Percentiles rank a stretch among this genome's conserved stretches.
These are phyloP conservation scores for Coptodon rendalli DNA, from an alignment of 2,113 vertebrate species.

Conservation along the genomic window DNA sequence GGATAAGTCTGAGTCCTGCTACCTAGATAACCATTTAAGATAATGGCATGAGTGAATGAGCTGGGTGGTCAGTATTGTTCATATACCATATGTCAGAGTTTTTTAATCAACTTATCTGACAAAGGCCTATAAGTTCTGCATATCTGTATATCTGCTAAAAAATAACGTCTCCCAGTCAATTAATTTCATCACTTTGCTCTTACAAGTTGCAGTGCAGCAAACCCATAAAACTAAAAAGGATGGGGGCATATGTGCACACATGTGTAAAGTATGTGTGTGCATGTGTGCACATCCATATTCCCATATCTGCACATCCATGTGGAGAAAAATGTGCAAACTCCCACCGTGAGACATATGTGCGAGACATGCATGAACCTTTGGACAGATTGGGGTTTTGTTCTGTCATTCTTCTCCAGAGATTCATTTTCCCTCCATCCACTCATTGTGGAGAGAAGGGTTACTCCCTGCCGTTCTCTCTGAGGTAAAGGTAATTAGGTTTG, in stretches of 20 bases:
- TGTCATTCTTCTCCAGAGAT: constrained; percentile 40
- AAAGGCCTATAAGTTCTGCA: background rate
- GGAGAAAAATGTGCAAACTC: background rate
- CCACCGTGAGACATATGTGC: background rate
- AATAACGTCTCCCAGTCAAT: background rate
- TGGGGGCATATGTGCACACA: background rate
- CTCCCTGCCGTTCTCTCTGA: constrained; percentile 17
- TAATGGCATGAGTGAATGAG: background rate
- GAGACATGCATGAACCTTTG: background rate
- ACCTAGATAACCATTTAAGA: background rate
- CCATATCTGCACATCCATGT: background rate
- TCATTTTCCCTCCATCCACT: constrained; percentile 22
- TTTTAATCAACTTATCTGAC: background rate
- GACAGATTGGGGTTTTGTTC: constrained; percentile 52
- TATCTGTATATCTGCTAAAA: background rate
- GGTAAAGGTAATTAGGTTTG: constrained; percentile 65
- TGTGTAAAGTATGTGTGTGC: background rate
- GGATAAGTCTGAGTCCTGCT: background rate
- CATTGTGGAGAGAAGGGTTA: constrained; percentile 1
- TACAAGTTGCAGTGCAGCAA: background rate
- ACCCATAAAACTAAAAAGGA: background rate
- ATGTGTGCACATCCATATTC: background rate
- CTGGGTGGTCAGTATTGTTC: background rate
- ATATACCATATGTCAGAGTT: background rate
- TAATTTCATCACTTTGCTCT: constrained; percentile 8